Evolutionary conservation across 2,113 vertebrate species (phyloP).

Genomic region (Brachionichthys hirsutus): DNA sequence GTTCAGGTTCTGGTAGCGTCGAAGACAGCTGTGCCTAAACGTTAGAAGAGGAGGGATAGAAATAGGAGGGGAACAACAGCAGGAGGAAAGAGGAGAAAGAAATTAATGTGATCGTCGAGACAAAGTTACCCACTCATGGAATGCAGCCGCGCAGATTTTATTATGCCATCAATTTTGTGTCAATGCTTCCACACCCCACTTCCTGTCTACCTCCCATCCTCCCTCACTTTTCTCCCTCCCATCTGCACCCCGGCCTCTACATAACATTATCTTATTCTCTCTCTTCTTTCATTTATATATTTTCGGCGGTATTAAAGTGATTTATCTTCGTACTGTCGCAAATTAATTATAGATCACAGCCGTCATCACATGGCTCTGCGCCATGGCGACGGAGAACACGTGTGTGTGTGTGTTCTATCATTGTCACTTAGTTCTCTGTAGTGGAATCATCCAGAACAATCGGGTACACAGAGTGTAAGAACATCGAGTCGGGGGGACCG

Average conservation of each 20-base stretch:
- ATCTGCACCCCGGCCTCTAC: background rate
- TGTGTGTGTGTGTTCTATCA: constrained; percentile 8
- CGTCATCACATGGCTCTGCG: constrained; percentile 16
- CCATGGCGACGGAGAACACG: constrained; percentile 12
- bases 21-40: background rate
- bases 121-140: constrained; percentile 10
- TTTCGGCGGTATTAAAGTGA: constrained; percentile 42
- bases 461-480: too few species aligned
- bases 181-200: constrained; percentile 13
- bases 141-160: constrained; percentile 24
- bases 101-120: background rate
- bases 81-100: background rate
- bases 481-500: too few species aligned
- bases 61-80: background rate
- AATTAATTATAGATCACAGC: constrained; percentile 56
- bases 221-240: constrained; percentile 18
- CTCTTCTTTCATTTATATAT: constrained; percentile 56
- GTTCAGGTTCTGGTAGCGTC: background rate
- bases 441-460: constrained; percentile 30
- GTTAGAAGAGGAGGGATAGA: background rate
- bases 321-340: constrained; percentile 52
- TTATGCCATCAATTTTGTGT: constrained; percentile 38
- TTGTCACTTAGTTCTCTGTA: constrained; percentile 4
- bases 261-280: constrained; percentile 29
- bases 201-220: constrained; percentile 55